Evolutionary conservation across 2,888 invertebrate species (phyloP), one percentile per base, ranked within the genome.

Genomic region (Polyommatus icarus): DNA sequence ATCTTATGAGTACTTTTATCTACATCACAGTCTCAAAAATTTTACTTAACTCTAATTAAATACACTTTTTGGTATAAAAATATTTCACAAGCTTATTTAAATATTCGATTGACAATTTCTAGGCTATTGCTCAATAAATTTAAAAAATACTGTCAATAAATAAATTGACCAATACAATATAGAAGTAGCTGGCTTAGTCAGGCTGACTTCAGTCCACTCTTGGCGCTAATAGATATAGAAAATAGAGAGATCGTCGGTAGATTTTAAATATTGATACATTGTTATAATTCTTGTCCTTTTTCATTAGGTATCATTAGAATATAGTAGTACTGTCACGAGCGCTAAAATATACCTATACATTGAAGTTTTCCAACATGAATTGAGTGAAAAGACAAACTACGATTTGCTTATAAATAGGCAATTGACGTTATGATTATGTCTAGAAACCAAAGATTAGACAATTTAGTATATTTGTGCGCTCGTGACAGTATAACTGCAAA

Each of bases 11-110:
- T 75, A 29, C 75, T 54, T 75, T 32, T 29, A 29, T 54, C 54
- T 54, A 75, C 75, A 75, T 75, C 75, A 75, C 75, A 75, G 75
- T 75, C 75, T 75, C 75, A 54, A 75, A 24, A 75, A 75, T 29
- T 29, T 40, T 18, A 54, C 50, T 75, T 75, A 75, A 75, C 29
- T 75, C 75, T 75, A 75, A 18, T 54, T 50, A 75, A 54, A 75
- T 75, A 75, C 72, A 72, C 75, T 54, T 75, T 75, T 75, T 75
- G 75, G 75, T 54, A 75, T 75, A 18, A 75, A 29, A 54, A 12
- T 67, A 67, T 29, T 67, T 67, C 29, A 61, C 61, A 67, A 67
- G 67, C 67, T 67, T 67, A 67, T 32, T 54, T 54, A 67, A 67
- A 67, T 67, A 67, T 67, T 67, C 67, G 67, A 67, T 32, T 18